phyloP scores from a whole-genome alignment of 2,113 vertebrate species.

The Alethe diademata region DNA sequence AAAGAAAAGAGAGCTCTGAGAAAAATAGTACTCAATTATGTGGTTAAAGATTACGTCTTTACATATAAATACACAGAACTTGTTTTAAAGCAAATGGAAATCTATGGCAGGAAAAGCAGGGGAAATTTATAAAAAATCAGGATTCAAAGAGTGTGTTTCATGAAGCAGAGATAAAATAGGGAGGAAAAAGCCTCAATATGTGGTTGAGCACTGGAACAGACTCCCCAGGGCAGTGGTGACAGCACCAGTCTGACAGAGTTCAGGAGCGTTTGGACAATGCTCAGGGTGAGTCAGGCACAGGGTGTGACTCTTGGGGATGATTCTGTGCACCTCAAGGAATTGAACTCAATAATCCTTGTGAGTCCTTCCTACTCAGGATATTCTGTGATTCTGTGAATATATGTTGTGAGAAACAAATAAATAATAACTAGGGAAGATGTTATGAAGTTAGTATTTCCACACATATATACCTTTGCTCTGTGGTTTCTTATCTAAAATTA shows the following conservation, averaged over 20 bases:
- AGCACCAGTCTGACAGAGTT: neutral
- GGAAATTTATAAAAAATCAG: neutral
- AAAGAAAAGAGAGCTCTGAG: neutral
- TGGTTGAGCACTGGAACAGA: neutral
- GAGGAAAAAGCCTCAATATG: neutral
- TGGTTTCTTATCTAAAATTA: neutral
- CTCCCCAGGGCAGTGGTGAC: neutral
- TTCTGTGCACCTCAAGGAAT: neutral
- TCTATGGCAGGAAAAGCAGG: neutral
- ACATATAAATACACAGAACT: neutral
- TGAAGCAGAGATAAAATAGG: neutral
- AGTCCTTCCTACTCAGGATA: neutral
- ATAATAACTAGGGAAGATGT: neutral
- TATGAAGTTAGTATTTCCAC: neutral
- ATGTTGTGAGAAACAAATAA: neutral
- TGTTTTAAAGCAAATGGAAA: neutral
- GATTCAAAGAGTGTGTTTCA: neutral
- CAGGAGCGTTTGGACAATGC: neutral
- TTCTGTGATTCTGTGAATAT: neutral
- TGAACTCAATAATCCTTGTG: neutral
- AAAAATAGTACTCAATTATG: neutral
- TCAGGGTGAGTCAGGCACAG: neutral
- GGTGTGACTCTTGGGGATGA: neutral
- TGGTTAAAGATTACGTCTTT: neutral
- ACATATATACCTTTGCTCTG: neutral